These are phyloP conservation scores for Brachionichthys hirsutus DNA, from an alignment of 2,113 vertebrate species.

Conservation along the genomic window DNA sequence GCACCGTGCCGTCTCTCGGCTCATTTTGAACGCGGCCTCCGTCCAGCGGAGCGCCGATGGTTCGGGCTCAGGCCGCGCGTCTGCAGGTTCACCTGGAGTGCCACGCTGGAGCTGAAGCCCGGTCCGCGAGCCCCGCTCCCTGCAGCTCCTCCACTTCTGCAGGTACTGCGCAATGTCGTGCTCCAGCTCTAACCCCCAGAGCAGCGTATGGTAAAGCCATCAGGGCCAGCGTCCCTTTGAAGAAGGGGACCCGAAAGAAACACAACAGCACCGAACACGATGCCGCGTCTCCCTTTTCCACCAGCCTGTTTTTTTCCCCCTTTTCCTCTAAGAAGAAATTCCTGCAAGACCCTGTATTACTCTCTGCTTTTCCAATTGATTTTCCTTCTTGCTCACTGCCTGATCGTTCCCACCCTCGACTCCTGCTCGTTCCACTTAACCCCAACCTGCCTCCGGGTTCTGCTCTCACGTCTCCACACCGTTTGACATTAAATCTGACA, in stretches of 20 bases:
- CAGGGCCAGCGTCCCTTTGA: slow-evolving; percentile 67
- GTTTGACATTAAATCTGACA: neutral
- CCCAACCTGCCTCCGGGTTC: slow-evolving; percentile 25
- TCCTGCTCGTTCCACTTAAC: slow-evolving; percentile 30
- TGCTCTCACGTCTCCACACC: neutral
- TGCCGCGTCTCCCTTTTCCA: slow-evolving; percentile 60
- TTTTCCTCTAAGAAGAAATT: slow-evolving; percentile 50
- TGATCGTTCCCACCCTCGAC: slow-evolving; percentile 24
- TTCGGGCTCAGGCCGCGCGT: too few species aligned
- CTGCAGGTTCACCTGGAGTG: neutral
- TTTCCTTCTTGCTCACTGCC: slow-evolving; percentile 22
- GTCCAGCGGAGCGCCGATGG: neutral
- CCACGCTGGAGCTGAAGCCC: too few species aligned
- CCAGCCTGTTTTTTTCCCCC: slow-evolving; percentile 28
- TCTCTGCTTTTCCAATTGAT: slow-evolving; percentile 74
- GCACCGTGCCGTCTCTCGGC: neutral
- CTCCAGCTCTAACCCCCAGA: slow-evolving; percentile 53
- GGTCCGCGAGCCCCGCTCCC: neutral
- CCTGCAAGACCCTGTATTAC: slow-evolving; percentile 55
- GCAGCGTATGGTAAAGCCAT: slow-evolving; percentile 72
- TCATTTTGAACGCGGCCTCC: too few species aligned
- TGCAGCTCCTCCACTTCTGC: slow-evolving; percentile 21
- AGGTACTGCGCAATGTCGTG: slow-evolving; percentile 33
- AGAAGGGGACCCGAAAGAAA: slow-evolving; percentile 65
- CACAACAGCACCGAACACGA: slow-evolving; percentile 68